Base-by-base conservation (phyloP, 2,888 invertebrate species). In the Junonia oenone region DNA sequence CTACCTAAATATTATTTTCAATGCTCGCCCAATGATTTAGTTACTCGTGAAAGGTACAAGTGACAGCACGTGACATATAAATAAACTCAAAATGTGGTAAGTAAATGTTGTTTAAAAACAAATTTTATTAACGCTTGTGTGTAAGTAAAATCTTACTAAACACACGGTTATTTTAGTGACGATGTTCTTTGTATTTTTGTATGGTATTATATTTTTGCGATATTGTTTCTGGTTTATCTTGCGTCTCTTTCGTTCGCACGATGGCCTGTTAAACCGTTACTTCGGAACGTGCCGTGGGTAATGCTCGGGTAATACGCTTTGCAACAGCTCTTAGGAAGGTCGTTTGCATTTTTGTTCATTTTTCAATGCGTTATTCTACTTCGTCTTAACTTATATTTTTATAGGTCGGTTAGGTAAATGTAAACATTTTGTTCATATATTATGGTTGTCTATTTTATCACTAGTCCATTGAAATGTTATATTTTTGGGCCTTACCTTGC, bases 51-150 rank as follows among this genome's bases (percentile, higher is more conserved):
- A 55, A 45, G 45, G 40, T 52, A 47, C 35, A 46, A 52, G 55
- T 58, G 49, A 49, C 46, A 40, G 55, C 58, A 58, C 60, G 60
- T 49, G 40, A 58, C 55, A 53, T 49, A 57, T 29, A 56, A 56
- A 56, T 31, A 27, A 45, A 38, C 43, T 40, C n/a, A 60, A 45
- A 50, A 60, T 60, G 60, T 60, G 60, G 58, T 60, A 52, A 60
- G 60, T 52, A 31, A 6, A 27, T 29, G 6, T 40, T 40, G 17
- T 15, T 2, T 26, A 14, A 22, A 38, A 15, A 47, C 1, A 40
- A 19, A 5, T 19, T 11, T 2, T 11, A n/a, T n/a, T n/a, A n/a
- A n/a, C 4, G 11, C 11, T 19, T 19, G 11, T 17, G 11, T 17
- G 5, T 19, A 5, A 11, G 5, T 37, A 9, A 19, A 1, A 19